phyloP scores from a whole-genome alignment of 2,888 invertebrate genomes.

The Chirona hameri region DNA sequence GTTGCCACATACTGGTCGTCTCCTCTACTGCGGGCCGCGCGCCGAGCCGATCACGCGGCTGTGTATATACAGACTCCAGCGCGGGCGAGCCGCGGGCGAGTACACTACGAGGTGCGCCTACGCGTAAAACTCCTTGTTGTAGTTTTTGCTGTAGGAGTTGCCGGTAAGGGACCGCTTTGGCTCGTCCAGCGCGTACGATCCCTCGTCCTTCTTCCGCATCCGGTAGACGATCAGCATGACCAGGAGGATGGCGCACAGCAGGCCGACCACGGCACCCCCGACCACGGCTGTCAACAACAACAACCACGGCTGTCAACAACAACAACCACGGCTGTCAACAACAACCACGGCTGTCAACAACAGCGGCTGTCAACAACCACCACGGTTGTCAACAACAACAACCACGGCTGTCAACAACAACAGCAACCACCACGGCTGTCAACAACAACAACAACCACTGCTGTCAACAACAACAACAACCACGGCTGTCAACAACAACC shows the following conservation, averaged over 20 bases:
- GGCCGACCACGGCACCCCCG: slow-evolving; percentile 95
- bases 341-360: too few species aligned
- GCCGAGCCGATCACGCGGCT: neutral
- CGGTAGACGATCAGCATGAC: slow-evolving; percentile 99
- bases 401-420: too few species aligned
- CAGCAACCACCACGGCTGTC: too few species aligned
- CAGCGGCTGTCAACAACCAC: too few species aligned
- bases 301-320: too few species aligned
- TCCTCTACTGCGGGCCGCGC: neutral
- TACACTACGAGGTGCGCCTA: slow-evolving; percentile 32
- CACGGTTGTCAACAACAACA: too few species aligned
- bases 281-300: slow-evolving; percentile 99
- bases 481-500: too few species aligned
- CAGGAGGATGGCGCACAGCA: slow-evolving; percentile 95
- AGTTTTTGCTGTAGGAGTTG: slow-evolving; percentile 82
- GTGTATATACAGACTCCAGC: neutral
- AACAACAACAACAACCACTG: too few species aligned
- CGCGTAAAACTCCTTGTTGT: slow-evolving; percentile 40
- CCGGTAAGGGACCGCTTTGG: slow-evolving; percentile 87
- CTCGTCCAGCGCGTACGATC: slow-evolving; percentile 93
- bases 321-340: too few species aligned
- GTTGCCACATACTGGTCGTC: slow-evolving; percentile 5
- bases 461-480: too few species aligned
- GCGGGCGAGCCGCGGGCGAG: neutral
- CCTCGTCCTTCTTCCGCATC: slow-evolving; percentile 99